Base-by-base conservation (phyloP, 2,113 vertebrate genomes). In the Caloenas nicobarica region DNA sequence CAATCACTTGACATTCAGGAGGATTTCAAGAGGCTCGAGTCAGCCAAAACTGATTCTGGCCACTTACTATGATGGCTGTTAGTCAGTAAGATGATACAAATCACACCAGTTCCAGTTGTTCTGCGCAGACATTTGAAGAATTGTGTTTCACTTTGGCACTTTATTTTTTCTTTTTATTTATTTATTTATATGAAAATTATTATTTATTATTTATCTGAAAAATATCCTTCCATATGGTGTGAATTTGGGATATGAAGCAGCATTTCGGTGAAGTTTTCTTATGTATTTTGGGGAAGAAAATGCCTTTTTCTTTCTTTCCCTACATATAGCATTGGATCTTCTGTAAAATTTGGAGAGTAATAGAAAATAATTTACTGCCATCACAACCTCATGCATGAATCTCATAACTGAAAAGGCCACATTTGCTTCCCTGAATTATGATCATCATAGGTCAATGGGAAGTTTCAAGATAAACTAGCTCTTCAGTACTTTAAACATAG, bases 11-110 rank as follows among this genome's bases (percentile, higher is more conserved):
- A 80, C 58, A 93, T 77, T 84, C 68, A 87, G 82, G 48, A 94
- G 84, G 56, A 89, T 86, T 76, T 77, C 44, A 72, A 68, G 82
- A 78, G 42, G 71, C 2, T 0, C 0, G 10, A 93, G 38, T 76
- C 65, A 89, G 88, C 88, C 79, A 94, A 70, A 95, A 95, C 70
- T 92, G 62, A 92, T 95, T 96, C 78, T 84, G 68, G 31, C 38
- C 88, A 88, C 69, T 95, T 93, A 85, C 1, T 50, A 29, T 79
- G 79, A 88, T 36, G 83, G 25, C 36, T 81, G 46, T 46, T 82
- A 96, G 76, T 71, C 72, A 91, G 50, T 66, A 78, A 78, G 28
- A 68, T 36, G 16, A 36, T 61, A 78, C 34, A 40, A 86, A 86
- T 83, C 76, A 73, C 38, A 80, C 66, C 76, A 60, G 4, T 83